Evolutionary conservation across 2,113 vertebrate genomes (phyloP).

Genomic region (Alaudala cheleensis): DNA sequence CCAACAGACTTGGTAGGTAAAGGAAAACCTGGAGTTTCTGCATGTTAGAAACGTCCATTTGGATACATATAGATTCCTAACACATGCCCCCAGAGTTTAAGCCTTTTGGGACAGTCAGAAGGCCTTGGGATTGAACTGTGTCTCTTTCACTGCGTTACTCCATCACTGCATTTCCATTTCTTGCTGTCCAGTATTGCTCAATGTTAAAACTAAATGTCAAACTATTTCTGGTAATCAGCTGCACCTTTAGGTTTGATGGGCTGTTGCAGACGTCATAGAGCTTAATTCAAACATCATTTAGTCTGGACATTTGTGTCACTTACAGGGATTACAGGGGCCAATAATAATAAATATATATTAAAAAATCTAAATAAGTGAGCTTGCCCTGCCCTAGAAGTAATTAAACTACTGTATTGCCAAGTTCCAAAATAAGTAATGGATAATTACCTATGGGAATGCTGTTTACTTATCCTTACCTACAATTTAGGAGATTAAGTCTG

Average conservation of each 20-base stretch:
- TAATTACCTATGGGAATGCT: not conserved
- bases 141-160: not conserved
- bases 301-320: not conserved
- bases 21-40: not conserved
- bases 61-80: too few relatives aligned
- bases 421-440: not conserved
- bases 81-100: rapidly evolving
- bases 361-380: not conserved
- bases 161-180: not conserved
- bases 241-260: not conserved
- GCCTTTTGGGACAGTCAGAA: not conserved
- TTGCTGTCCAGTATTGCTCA: not conserved
- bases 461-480: slow-evolving; percentile 8
- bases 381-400: not conserved
- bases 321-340: not conserved
- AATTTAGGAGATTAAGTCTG: not conserved
- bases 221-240: not conserved
- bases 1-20: not conserved
- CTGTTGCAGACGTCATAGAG: not conserved
- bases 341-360: not conserved
- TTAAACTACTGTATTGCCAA: not conserved
- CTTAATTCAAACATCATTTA: not conserved
- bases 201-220: not conserved
- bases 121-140: not conserved
- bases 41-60: rapidly evolving